Base-by-base conservation (phyloP, 2,797 vertebrate genomes). In the Cygnus olor region DNA sequence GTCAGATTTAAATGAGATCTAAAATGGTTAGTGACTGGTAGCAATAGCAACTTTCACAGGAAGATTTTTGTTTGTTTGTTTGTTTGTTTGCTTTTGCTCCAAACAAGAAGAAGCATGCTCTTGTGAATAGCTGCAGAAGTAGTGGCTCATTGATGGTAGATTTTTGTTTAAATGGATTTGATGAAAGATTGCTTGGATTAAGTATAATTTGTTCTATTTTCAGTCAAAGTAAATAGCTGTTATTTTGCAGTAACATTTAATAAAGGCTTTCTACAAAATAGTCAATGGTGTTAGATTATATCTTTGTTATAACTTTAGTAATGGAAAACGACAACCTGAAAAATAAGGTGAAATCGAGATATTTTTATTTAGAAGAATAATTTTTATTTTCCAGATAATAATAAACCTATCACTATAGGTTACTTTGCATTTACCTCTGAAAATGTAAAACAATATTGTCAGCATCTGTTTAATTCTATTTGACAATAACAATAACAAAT, bases 401-500 rank as follows among this genome's bases (percentile, higher is more conserved):
- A 95, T 95, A 93, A 95, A 38, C 72, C 78, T 7, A 90, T 94
- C 80, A 94, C 80, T 77, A 71, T 66, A 91, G 57, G 74, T 68
- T 94, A 73, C 66, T 87, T 93, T 66, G 58, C 80, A 95, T 97
- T 97, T 97, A 95, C 70, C 89, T 96, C 87, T 92, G 90, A 94
- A 97, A 97, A 96, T 95, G 95, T 71, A 88, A 88, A 90, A 87
- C 3, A 53, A 89, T 90, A 90, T 94, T 95, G 87, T 93, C 90
- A 91, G 72, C 90, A 54, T 94, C 94, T 96, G 84, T 91, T 94
- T 97, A 97, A 97, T 97, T 56, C 74, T 93, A 69, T 95, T 96
- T 96, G 97, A 97, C n/a, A 92, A 95, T 96, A 97, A 94, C 88
- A 95, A 96, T 49, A 97, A 97, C 97, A 96, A 94, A 97, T 96